Evolutionary conservation across 1,140 invertebrate species (phyloP).

Genomic region (Drosophila azteca): DNA sequence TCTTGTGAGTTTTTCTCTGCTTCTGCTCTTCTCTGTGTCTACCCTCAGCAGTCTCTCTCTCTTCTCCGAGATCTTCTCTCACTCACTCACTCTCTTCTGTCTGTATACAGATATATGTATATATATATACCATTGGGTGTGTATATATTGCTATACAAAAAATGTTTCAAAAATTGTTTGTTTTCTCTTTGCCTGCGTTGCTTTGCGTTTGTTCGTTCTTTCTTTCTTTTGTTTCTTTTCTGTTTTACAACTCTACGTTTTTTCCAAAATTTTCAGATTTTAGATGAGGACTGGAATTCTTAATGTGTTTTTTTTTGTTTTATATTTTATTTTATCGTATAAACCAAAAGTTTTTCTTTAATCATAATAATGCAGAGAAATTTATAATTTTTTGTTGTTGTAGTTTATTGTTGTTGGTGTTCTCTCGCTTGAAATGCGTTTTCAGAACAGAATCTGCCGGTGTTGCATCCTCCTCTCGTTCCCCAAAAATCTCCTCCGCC

Average conservation of each 20-base stretch:
- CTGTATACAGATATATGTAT: slow-evolving; percentile 45
- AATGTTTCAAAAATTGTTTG: slow-evolving; percentile 62
- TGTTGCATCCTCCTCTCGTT: slow-evolving; percentile 43
- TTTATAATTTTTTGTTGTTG: slow-evolving; percentile 66
- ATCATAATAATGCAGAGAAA: slow-evolving; percentile 81
- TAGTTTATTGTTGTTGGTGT: slow-evolving; percentile 20
- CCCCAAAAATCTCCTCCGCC: slow-evolving; percentile 34
- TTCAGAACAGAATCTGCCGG: slow-evolving; percentile 33
- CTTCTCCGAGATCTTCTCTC: slow-evolving; percentile 30
- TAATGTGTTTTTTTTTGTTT: slow-evolving; percentile 57
- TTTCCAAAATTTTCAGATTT: slow-evolving; percentile 60
- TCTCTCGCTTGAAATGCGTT: slow-evolving; percentile 33
- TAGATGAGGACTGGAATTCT: slow-evolving; percentile 45
- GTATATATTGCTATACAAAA: slow-evolving; percentile 67
- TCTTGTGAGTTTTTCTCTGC: slow-evolving; percentile 11
- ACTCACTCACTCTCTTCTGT: slow-evolving; percentile 33
- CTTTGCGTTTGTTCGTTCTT: slow-evolving; percentile 55
- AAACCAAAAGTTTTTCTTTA: slow-evolving; percentile 73
- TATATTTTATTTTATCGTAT: slow-evolving; percentile 71
- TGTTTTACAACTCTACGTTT: slow-evolving; percentile 42
- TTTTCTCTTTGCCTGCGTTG: slow-evolving; percentile 54
- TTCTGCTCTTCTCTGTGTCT: slow-evolving; percentile 14
- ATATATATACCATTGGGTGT: slow-evolving; percentile 24
- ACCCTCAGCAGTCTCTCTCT: slow-evolving; percentile 10
- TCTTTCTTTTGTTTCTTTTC: slow-evolving; percentile 24